phyloP scores from a whole-genome alignment of 2,113 vertebrate genomes.

The Rhinichthys klamathensis region DNA sequence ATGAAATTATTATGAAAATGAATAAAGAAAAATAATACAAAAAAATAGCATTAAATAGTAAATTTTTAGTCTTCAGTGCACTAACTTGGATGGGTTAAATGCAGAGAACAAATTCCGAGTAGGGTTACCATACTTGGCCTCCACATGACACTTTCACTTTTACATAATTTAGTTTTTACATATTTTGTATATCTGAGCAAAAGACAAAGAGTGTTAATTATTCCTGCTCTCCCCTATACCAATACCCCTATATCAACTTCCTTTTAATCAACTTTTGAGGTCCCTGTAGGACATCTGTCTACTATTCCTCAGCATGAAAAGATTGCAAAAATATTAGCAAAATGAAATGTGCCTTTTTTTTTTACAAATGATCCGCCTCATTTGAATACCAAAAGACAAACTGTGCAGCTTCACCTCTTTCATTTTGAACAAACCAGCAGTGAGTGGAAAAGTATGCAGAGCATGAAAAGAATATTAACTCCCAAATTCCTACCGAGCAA shows the following conservation, averaged over 20 bases:
- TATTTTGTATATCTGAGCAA: neutral
- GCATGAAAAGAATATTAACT: slow-evolving; percentile 15
- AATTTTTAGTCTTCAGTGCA: too few species aligned
- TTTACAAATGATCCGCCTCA: neutral
- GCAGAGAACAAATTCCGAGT: too few species aligned
- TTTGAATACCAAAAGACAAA: slow-evolving; percentile 30
- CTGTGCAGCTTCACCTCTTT: slow-evolving; percentile 12
- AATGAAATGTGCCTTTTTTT: slow-evolving; percentile 13
- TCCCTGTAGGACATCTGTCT: slow-evolving; percentile 25
- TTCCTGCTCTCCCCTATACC: neutral
- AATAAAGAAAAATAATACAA: too few species aligned
- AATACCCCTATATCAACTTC: neutral
- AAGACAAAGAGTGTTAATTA: neutral
- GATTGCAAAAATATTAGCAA: slow-evolving; percentile 13
- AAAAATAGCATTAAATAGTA: too few species aligned
- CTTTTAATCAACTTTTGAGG: slow-evolving; percentile 13
- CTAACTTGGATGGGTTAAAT: too few species aligned
- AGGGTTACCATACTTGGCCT: too few species aligned
- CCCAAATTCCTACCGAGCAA: slow-evolving; percentile 23
- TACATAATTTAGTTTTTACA: too few species aligned
- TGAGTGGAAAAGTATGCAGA: slow-evolving; percentile 3
- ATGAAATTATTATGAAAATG: too few species aligned
- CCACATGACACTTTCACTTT: too few species aligned
- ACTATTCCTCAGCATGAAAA: slow-evolving; percentile 4
- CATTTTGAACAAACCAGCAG: slow-evolving; percentile 19